Evolutionary conservation across 2,888 invertebrate genomes (phyloP), one percentile per base, ranked within the genome.

Genomic region (Fabriciana adippe): DNA sequence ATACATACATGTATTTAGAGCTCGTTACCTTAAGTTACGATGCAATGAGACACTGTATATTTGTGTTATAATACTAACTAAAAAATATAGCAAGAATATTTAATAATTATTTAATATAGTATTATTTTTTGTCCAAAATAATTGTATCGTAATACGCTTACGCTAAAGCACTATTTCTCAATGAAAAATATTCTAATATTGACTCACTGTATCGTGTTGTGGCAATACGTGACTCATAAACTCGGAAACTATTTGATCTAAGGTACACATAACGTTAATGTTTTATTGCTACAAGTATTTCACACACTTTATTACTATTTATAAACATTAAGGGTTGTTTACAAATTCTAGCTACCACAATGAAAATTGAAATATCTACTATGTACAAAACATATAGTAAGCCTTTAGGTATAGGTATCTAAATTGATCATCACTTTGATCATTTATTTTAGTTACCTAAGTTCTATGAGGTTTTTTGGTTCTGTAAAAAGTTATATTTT

Each of bases 231-330:
- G 82, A 83, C 75, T 85, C 84, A 83, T 82, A 82, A 79, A 79
- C 80, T 83, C 73, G 75, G 80, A 80, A 85, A 82, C 80, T 80
- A 81, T 81, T 82, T 78, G 77, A 80, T 76, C 78, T 81, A 73
- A 79, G 80, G 83, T 82, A 79, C 77, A 80, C 79, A 82, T 82
- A 84, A 83, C 82, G 81, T 79, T 76, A 70, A 70, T 78, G 76
- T 82, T 83, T 85, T 82, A 85, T 78, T 78, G 78, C 72, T 72
- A 74, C 47, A 56, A 48, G 57, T 48, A 67, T 51, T 64, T 64
- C 18, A 64, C 66, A 21, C 48, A 54, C 18, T 56, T 56, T 64
- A 70, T 65, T 62, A 64, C 54, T 51, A 48, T 67, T 67, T 61
- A 62, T 41, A 21, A 51, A 47, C 60, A 16, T 59, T 45, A 51